Evolutionary conservation across 2,888 invertebrate genomes (phyloP).

Genomic region (Lycia hirtaria): DNA sequence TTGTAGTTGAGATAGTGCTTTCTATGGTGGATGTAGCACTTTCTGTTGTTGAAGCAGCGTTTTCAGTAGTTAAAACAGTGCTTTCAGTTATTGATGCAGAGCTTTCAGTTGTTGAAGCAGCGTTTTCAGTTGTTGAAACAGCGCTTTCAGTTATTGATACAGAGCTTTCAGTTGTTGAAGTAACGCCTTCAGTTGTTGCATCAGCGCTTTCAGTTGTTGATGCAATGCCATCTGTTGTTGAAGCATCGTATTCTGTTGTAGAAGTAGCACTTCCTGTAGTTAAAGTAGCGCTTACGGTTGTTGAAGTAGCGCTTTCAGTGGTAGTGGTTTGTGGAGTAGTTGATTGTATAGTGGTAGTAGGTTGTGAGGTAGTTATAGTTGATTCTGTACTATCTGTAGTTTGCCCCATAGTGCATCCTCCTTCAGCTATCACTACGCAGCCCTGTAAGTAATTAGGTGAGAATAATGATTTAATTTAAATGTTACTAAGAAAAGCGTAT

Average conservation of each 20-base stretch:
- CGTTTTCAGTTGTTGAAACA: conserved; percentile 9
- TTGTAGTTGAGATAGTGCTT: too few species aligned
- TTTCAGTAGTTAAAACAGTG: background rate
- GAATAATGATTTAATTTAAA: too few species aligned
- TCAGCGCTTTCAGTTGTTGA: conserved; percentile 4
- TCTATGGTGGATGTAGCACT: too few species aligned
- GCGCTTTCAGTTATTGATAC: background rate
- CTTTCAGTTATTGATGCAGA: background rate
- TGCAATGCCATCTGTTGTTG: conserved; percentile 19
- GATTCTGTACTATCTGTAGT: background rate
- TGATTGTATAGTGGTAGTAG: background rate
- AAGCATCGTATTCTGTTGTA: conserved; percentile 7
- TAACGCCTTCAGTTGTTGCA: background rate
- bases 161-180: background rate
- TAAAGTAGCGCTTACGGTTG: background rate
- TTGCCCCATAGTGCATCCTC: conserved; percentile 47
- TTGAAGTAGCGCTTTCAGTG: background rate
- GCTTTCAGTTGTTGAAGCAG: background rate
- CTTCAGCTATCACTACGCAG: conserved; percentile 48
- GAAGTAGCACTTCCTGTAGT: background rate
- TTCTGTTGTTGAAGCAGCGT: background rate
- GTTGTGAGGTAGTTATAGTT: background rate
- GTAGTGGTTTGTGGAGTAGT: background rate
- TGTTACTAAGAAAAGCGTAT: too few species aligned
- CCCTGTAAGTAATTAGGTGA: conserved; percentile 11